phyloP scores from a whole-genome alignment of 2,797 vertebrate species.

The Carcharodon carcharias region DNA sequence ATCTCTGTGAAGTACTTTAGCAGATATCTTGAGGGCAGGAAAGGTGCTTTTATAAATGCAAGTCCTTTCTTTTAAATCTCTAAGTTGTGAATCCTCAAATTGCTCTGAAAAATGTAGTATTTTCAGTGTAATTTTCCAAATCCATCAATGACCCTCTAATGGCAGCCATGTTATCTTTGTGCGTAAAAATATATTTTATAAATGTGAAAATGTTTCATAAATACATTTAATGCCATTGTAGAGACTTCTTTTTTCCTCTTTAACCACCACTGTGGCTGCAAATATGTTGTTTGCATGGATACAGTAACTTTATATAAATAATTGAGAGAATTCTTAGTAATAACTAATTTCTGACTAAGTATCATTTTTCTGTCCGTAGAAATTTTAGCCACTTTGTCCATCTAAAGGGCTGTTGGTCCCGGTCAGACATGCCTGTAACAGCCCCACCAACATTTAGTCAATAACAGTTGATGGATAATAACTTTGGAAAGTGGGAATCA shows the following conservation, averaged over 20 bases:
- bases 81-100: not conserved
- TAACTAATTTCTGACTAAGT: not conserved
- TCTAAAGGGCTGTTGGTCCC: not conserved
- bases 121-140: not conserved
- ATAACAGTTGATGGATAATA: not conserved
- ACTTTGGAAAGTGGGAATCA: not conserved
- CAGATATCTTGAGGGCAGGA: not conserved
- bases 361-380: not conserved
- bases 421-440: not conserved
- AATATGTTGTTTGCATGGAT: not conserved
- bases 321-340: not conserved
- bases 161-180: not conserved
- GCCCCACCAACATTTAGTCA: not conserved
- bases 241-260: not conserved
- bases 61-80: not conserved
- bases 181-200: not conserved
- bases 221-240: not conserved
- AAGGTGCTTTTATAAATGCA: not conserved
- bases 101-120: not conserved
- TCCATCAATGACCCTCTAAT: not conserved
- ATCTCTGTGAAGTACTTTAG: not conserved
- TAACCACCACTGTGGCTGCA: not conserved
- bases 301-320: not conserved
- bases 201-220: not conserved
- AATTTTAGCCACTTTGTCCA: not conserved